Evolutionary conservation across 2,797 vertebrate species (phyloP).

Genomic region (Emydoidea blandingii): DNA sequence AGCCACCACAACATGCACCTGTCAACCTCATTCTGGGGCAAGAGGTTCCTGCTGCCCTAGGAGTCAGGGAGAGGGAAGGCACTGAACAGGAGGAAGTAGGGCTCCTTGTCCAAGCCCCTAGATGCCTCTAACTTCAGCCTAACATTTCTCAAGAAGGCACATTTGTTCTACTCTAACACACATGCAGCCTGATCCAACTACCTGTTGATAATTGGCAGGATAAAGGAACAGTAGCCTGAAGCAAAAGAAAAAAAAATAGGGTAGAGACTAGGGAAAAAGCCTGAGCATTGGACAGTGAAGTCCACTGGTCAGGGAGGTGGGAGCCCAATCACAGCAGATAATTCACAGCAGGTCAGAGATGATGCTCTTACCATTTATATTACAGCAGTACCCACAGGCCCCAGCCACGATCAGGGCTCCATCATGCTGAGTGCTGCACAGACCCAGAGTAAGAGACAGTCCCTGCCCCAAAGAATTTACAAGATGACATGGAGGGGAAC

Average conservation of each 20-base stretch:
- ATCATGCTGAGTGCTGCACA: neutral
- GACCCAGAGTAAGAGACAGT: neutral
- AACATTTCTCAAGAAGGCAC: neutral
- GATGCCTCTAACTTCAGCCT: neutral
- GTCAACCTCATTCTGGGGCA: neutral
- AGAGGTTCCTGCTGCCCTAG: neutral
- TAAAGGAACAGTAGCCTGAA: neutral
- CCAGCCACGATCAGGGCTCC: neutral
- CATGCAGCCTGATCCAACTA: neutral
- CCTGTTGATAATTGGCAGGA: neutral
- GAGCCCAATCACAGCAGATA: neutral
- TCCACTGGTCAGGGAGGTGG: neutral
- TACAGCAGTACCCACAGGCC: neutral
- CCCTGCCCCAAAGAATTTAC: neutral
- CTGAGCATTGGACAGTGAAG: neutral
- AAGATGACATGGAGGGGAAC: neutral
- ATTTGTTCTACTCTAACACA: neutral
- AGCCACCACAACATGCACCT: neutral
- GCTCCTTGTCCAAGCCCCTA: neutral
- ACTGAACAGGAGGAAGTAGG: neutral
- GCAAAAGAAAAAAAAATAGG: slow-evolving; percentile 5
- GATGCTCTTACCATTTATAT: neutral
- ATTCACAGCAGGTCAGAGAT: neutral
- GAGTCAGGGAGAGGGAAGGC: neutral
- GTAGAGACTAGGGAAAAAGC: neutral